Conservation (phyloP, 1,140 invertebrate genomes). For the Euglossa dilemma region DNA sequence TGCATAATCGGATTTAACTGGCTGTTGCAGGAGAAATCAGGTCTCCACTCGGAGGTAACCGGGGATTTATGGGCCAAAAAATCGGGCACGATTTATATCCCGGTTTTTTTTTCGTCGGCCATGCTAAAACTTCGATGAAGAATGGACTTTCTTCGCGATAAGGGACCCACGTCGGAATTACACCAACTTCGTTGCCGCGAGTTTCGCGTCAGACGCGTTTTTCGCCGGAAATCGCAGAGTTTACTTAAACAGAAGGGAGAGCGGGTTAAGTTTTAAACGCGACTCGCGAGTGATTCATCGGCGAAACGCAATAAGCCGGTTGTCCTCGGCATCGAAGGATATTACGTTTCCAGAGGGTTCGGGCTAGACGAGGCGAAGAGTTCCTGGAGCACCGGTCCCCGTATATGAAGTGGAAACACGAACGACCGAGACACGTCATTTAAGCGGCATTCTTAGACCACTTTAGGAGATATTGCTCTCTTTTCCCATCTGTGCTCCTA, state of each 20-base stretch:
- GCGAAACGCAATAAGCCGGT: slow-evolving; percentile 5
- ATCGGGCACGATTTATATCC: not conserved
- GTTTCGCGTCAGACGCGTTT: not conserved
- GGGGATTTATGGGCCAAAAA: not conserved
- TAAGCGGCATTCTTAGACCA: slow-evolving; percentile 25
- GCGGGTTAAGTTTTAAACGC: not conserved
- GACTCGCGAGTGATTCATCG: slow-evolving; percentile 18
- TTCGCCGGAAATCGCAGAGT: too few relatives aligned
- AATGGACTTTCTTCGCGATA: not conserved
- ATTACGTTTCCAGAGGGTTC: slow-evolving; percentile 15
- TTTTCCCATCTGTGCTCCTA: not conserved
- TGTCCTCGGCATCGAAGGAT: slow-evolving; percentile 4
- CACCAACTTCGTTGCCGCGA: not conserved
- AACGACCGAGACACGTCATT: slow-evolving; percentile 20
- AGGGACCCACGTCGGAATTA: not conserved
- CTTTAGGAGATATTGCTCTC: slow-evolving; percentile 36
- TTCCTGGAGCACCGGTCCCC: not conserved
- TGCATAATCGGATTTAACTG: not conserved
- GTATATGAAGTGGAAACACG: slow-evolving; percentile 5
- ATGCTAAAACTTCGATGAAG: not conserved
- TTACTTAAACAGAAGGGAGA: too few relatives aligned
- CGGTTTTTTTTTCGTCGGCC: not conserved
- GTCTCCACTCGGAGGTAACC: too few relatives aligned
- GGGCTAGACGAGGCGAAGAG: not conserved
- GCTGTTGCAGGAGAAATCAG: too few relatives aligned